A percentile compares a stretch with the other conserved stretches of the same genome.
Evolutionary conservation across 1,140 invertebrate genomes (phyloP).

Genomic region (Bombus vancouverensis): DNA sequence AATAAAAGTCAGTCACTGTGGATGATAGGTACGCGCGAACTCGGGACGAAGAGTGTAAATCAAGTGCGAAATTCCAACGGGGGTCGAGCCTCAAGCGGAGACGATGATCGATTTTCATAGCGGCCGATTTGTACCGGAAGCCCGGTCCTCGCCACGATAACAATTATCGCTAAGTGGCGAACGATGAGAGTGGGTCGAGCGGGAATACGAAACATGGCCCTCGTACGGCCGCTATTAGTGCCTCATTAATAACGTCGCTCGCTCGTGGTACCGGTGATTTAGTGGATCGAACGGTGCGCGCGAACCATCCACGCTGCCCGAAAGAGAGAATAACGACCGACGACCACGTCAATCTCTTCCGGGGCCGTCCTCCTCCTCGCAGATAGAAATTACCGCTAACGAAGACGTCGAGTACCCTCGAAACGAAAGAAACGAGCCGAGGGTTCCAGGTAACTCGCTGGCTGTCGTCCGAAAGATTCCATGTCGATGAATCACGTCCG

Average conservation of each 20-base stretch:
- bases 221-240: constrained; percentile 62
- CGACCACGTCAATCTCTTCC: constrained; percentile 56
- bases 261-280: constrained; percentile 62
- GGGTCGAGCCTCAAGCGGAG: not conserved
- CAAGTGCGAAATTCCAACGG: not conserved
- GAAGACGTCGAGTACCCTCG: constrained; percentile 44
- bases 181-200: constrained; percentile 64
- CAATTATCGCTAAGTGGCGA: constrained; percentile 67
- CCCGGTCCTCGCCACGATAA: constrained; percentile 53
- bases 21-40: not conserved
- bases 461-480: not conserved
- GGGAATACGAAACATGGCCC: constrained; percentile 64
- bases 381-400: constrained; percentile 62
- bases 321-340: constrained; percentile 63
- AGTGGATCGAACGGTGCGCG: constrained; percentile 38
- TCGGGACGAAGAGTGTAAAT: not conserved
- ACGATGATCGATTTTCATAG: constrained; percentile 60
- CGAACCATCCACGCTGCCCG: constrained; percentile 14
- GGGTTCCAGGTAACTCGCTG: not conserved
- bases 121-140: constrained; percentile 42
- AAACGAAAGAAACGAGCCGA: constrained; percentile 8
- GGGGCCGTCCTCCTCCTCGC: not conserved
- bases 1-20: not conserved
- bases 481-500: constrained; percentile 35
- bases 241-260: constrained; percentile 71